Conservation (phyloP, 2,888 invertebrate genomes). For the Diploptera punctata region DNA sequence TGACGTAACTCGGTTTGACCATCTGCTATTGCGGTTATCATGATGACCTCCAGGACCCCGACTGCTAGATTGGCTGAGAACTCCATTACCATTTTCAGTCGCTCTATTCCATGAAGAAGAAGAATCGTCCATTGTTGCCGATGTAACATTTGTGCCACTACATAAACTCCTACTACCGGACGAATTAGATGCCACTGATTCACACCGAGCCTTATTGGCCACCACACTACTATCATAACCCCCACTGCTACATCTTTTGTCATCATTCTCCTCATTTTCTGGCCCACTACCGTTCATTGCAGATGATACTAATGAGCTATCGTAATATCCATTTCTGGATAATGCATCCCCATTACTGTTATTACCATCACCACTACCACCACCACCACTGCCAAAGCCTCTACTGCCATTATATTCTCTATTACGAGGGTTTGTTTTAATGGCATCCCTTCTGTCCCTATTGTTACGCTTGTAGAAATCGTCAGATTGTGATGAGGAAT, state of each 20-base stretch:
- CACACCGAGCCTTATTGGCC: constrained; percentile 16
- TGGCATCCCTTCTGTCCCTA: constrained; percentile 32
- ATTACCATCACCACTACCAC: too few species aligned
- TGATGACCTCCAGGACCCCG: constrained; percentile 39
- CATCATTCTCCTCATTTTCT: constrained; percentile 16
- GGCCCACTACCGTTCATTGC: not conserved
- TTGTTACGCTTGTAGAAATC: constrained; percentile 17
- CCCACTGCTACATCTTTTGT: constrained; percentile 6
- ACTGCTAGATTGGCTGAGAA: constrained; percentile 36
- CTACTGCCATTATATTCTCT: constrained; percentile 10
- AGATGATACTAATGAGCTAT: not conserved
- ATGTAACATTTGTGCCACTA: constrained; percentile 14
- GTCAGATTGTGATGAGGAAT: constrained; percentile 8
- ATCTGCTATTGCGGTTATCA: constrained; percentile 36
- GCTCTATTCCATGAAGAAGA: not conserved
- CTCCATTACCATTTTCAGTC: constrained; percentile 17
- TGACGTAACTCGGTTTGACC: constrained; percentile 39
- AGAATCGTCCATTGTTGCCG: constrained; percentile 11
- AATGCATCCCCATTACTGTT: not conserved
- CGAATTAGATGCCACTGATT: constrained; percentile 12
- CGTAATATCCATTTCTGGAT: constrained; percentile 5
- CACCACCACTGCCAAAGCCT: not conserved
- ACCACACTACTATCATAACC: constrained; percentile 29
- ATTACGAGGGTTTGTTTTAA: constrained; percentile 12
- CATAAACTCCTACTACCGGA: constrained; percentile 4